Evolutionary conservation across 2,797 vertebrate genomes (phyloP), one percentile per base, ranked within the genome.

Genomic region (Monodelphis domestica): DNA sequence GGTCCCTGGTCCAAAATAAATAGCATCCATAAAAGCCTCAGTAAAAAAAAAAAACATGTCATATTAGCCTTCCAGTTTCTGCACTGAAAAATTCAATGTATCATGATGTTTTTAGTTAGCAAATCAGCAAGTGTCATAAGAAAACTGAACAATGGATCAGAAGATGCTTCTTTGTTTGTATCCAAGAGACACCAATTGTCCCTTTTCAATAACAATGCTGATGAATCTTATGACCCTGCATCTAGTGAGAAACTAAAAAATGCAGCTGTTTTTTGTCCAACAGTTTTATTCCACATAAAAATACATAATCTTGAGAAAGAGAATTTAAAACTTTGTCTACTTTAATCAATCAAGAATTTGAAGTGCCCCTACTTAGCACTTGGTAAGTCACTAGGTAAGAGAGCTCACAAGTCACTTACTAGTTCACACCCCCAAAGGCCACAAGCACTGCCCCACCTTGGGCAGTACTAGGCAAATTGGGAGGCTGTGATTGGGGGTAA

Each of bases 61-160:
- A 89, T 55, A 91, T 91, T 94, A 94, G 91, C 88, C 94, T 95
- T 96, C 96, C 59, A 92, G 52, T 95, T 96, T 96, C 55, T 94
- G 54, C 78, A 78, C 92, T 95, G 89, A 93, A 95, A 50, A 97
- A 87, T 70, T 93, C 70, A 94, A 88, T 88, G 54, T 55, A 54
- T 33, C 91, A 59, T 90, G 51, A 92, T 95, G 89, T 29, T 90
- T 93, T 94, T 87, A 87, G 59, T 91, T 93, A 96, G 59, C 94
- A 57, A 94, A 97, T 52, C 89, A 94, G 45, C 24, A 95, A 93
- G 92, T 84, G 54, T 78, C 94, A 96, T 95, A 56, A 93, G 54
- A 59, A 96, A 96, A 96, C 7, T 95, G 51, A 96, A 97, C 52
- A 91, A 90, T 91, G 45, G n/a, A 29, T 90, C 28, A 90, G 93